phyloP scores from a whole-genome alignment of 2,888 invertebrate genomes.

The Eurytoma californica region DNA sequence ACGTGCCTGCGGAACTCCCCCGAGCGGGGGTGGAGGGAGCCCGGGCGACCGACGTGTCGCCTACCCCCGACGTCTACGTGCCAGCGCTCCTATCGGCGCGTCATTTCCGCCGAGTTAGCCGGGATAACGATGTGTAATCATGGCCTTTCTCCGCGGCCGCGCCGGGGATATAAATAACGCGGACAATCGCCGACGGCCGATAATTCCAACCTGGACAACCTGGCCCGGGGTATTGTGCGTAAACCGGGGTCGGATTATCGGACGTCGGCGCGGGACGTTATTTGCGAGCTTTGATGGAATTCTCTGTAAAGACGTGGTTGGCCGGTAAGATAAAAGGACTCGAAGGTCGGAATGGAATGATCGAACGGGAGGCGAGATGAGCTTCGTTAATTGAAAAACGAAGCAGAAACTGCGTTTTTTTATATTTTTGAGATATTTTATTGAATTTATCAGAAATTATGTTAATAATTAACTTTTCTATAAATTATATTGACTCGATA shows the following conservation, averaged over 20 bases:
- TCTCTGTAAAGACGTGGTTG: neutral
- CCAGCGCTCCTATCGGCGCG: constrained; percentile 58
- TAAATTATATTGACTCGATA: no score
- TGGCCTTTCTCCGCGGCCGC: constrained; percentile 62
- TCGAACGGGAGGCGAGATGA: neutral
- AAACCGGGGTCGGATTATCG: constrained; percentile 2
- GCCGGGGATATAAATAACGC: constrained; percentile 73
- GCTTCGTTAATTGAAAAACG: neutral
- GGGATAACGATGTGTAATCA: constrained; percentile 73
- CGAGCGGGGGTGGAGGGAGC: constrained; percentile 1
- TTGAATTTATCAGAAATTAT: no score
- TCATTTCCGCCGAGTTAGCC: constrained; percentile 72
- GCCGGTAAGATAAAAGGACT: neutral
- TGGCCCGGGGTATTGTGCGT: neutral
- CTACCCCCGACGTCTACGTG: constrained; percentile 46
- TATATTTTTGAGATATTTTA: no score
- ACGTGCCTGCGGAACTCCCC: constrained; percentile 40
- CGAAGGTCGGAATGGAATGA: no score
- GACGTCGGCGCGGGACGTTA: neutral
- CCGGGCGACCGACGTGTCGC: constrained; percentile 31
- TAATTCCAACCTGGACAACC: constrained; percentile 24
- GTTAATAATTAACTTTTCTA: no score
- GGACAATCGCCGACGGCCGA: constrained; percentile 64
- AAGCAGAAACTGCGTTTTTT: no score
- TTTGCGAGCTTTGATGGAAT: neutral